phyloP scores from a whole-genome alignment of 2,888 invertebrate genomes.

The Eilema sororculum region DNA sequence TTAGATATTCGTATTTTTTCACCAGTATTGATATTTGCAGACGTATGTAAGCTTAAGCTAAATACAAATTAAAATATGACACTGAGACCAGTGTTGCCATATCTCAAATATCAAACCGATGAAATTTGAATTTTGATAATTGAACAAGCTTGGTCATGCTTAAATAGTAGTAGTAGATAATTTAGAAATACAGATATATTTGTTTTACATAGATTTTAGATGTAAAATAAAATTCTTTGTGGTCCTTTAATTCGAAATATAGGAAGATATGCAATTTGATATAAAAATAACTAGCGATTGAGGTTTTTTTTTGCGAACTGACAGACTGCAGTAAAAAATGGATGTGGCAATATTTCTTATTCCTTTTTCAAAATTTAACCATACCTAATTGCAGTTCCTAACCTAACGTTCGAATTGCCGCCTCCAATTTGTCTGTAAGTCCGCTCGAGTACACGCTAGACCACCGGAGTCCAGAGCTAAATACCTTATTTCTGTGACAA shows the following conservation, averaged over 20 bases:
- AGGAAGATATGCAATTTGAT: slow-evolving; percentile 53
- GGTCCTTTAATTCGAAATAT: slow-evolving; percentile 46
- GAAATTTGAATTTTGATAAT: slow-evolving; percentile 41
- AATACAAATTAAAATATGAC: slow-evolving; percentile 15
- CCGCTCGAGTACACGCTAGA: slow-evolving; percentile 61
- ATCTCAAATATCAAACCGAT: slow-evolving; percentile 36
- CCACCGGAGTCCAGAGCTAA: slow-evolving; percentile 81
- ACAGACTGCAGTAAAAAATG: slow-evolving; percentile 21
- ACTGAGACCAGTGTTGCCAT: slow-evolving; percentile 12
- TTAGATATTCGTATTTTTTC: slow-evolving; percentile 32
- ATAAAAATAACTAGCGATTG: slow-evolving; percentile 59
- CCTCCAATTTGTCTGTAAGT: slow-evolving; percentile 34
- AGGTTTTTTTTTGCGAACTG: slow-evolving; percentile 49
- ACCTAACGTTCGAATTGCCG: slow-evolving; percentile 22
- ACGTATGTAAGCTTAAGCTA: slow-evolving; percentile 9
- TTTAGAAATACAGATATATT: slow-evolving; percentile 46
- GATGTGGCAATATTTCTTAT: slow-evolving; percentile 20
- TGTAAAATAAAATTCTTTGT: slow-evolving; percentile 53
- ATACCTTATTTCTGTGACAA: slow-evolving; percentile 80
- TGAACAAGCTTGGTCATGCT: slow-evolving; percentile 51
- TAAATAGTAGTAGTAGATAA: slow-evolving; percentile 44
- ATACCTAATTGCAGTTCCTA: slow-evolving; percentile 10
- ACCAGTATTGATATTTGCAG: slow-evolving; percentile 17
- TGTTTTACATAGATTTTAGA: slow-evolving; percentile 39
- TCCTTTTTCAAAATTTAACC: slow-evolving; percentile 5